Conservation (phyloP, 2,797 vertebrate genomes). For the Epinephelus coioides region DNA sequence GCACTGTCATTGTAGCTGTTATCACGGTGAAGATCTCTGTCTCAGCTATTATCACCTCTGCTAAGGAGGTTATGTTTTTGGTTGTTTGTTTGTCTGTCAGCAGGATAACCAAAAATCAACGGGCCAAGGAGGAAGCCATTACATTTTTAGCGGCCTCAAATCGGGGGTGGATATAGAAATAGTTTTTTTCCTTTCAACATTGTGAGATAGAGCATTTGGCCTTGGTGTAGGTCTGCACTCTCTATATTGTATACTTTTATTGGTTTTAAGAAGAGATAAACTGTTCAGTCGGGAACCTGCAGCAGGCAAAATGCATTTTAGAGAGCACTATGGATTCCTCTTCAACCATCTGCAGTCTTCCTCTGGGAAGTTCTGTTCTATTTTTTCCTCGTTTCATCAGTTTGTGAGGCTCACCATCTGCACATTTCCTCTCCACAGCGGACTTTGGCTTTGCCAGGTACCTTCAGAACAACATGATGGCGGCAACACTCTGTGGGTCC, state of each 20-base stretch:
- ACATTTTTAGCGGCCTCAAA: too few species aligned
- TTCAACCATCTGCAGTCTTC: neutral
- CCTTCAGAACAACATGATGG: slow-evolving; percentile 99
- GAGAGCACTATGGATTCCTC: neutral
- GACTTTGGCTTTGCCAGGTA: slow-evolving; percentile 98
- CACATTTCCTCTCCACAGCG: slow-evolving; percentile 80
- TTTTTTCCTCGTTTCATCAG: neutral
- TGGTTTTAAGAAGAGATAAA: slow-evolving; percentile 1
- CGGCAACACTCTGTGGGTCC: slow-evolving; percentile 97
- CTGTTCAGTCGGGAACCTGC: neutral
- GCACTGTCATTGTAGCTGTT: neutral
- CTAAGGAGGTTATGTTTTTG: too few species aligned
- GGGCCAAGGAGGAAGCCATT: too few species aligned
- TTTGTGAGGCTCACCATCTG: neutral
- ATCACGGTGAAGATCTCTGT: neutral
- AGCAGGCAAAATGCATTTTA: neutral
- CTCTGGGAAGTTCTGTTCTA: neutral
- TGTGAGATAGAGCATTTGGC: too few species aligned
- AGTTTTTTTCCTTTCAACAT: too few species aligned
- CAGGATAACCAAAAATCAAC: too few species aligned
- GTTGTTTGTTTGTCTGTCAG: too few species aligned
- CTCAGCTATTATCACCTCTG: neutral
- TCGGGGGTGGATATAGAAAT: too few species aligned
- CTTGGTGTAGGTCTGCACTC: too few species aligned
- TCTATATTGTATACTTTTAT: neutral